Base-by-base conservation (phyloP, 2,113 vertebrate species). In the Pampusana beccarii region DNA sequence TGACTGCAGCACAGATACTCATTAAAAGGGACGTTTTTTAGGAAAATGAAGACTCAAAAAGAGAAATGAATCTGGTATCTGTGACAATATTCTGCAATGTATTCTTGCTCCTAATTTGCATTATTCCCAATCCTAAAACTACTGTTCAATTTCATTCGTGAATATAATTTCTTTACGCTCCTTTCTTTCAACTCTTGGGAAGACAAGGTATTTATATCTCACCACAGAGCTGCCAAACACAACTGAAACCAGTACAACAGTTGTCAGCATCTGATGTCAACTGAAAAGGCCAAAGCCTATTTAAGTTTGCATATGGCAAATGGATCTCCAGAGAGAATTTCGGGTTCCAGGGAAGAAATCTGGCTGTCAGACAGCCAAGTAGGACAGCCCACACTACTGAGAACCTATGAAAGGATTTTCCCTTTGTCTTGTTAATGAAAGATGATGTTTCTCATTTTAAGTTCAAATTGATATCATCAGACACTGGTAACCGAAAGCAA, bases 261-360 rank as follows among this genome's bases (percentile, higher is more conserved):
- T 93, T 94, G 93, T 92, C 84, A 91, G 84, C 74, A 87, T 70
- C 67, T 90, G 56, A 91, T 86, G 81, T 73, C 86, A 95, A 81
- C 57, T 84, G 90, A 92, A 95, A 92, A 92, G 77, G 92, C 93
- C 89, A 96, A 93, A 93, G 65, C 54, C 74, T 93, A 51, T 75
- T 97, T 92, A 95, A 80, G 80, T 92, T 75, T 93, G 70, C 84
- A 90, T 88, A 94, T 90, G 95, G 92, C 90, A 95, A 93, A 78
- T n/a, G 16, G 50, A 95, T 75, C 93, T 96, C 92, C 60, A 88
- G 86, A 93, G 85, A 81, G 61, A 80, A 92, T 20, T 83, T 57
- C 57, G 70, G 46, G 70, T 84, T 94, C 65, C 75, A 88, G 51
- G 58, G 42, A 95, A 93, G 90, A 92, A 96, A 94, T 71, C 58